phyloP scores from a whole-genome alignment of 1,140 invertebrate genomes.

The Metopolophium dirhodum region DNA sequence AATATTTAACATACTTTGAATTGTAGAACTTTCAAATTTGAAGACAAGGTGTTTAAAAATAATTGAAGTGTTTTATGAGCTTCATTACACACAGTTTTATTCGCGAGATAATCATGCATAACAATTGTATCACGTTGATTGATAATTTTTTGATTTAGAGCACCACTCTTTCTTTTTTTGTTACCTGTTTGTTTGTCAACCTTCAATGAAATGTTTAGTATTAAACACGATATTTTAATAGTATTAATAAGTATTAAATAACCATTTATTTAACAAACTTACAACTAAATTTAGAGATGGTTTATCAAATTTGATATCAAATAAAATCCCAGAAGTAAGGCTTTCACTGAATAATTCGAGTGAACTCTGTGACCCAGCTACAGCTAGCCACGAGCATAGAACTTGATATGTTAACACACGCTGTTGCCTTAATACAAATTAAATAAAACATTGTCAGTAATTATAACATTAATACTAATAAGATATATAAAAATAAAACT shows the following conservation, averaged over 20 bases:
- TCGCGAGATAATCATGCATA: constrained; percentile 50
- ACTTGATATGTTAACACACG: constrained; percentile 45
- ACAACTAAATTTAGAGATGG: constrained; percentile 53
- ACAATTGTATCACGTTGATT: constrained; percentile 47
- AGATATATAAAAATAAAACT: not conserved
- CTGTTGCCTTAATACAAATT: constrained; percentile 37
- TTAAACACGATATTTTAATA: not conserved
- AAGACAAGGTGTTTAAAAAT: constrained; percentile 30
- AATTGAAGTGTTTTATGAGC: constrained; percentile 38
- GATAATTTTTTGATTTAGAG: constrained; percentile 45
- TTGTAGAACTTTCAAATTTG: constrained; percentile 36
- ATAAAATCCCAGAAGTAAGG: constrained; percentile 29
- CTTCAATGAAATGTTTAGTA: constrained; percentile 19
- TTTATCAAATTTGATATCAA: constrained; percentile 50
- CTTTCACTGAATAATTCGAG: constrained; percentile 43
- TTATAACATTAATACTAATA: not conserved
- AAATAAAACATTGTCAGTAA: not conserved
- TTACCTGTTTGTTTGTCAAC: constrained; percentile 42
- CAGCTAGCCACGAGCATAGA: constrained; percentile 17
- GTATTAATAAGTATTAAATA: not conserved
- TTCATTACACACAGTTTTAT: constrained; percentile 41
- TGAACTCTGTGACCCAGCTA: constrained; percentile 45
- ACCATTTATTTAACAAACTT: constrained; percentile 16
- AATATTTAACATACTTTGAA: constrained; percentile 33
- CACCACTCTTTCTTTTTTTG: constrained; percentile 53